Conservation (phyloP, 2,113 vertebrate species). For the Alouatta palliata region DNA sequence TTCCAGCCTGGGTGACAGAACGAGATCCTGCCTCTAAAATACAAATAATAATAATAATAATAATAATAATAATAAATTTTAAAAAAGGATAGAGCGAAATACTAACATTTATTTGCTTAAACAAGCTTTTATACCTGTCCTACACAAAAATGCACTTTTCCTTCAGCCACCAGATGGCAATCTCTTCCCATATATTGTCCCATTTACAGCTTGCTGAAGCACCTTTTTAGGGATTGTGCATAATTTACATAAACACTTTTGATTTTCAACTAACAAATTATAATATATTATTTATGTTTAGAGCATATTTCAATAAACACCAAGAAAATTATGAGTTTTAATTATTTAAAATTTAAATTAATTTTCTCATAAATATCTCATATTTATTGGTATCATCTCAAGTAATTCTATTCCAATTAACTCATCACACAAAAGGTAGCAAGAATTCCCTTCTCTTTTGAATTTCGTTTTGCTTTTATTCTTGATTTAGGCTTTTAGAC, state of each 20-base stretch:
- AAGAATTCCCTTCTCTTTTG: not conserved
- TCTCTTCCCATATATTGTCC: not conserved
- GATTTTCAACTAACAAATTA: constrained; percentile 23
- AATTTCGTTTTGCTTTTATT: constrained; percentile 19
- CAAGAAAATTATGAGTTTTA: not conserved
- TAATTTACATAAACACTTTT: not conserved
- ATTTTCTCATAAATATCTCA: not conserved
- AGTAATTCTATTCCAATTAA: not conserved
- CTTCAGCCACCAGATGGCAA: constrained; percentile 63
- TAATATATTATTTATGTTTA: not conserved
- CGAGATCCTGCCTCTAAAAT: too few species aligned
- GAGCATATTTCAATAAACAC: not conserved
- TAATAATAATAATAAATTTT: not conserved
- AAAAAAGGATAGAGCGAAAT: not conserved
- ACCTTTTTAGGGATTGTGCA: not conserved
- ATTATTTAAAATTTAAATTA: not conserved
- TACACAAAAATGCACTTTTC: not conserved
- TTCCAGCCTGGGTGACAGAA: too few species aligned
- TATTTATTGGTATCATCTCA: not conserved
- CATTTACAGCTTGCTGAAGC: not conserved
- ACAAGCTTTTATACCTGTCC: not conserved
- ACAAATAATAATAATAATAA: not conserved
- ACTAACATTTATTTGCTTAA: not conserved
- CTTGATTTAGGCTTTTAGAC: not conserved
- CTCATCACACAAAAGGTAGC: not conserved